Percentiles rank a stretch among this genome's conserved stretches.
These are phyloP conservation scores for Callocephalon fimbriatum DNA, from an alignment of 2,113 vertebrate genomes.

Conservation along the genomic window DNA sequence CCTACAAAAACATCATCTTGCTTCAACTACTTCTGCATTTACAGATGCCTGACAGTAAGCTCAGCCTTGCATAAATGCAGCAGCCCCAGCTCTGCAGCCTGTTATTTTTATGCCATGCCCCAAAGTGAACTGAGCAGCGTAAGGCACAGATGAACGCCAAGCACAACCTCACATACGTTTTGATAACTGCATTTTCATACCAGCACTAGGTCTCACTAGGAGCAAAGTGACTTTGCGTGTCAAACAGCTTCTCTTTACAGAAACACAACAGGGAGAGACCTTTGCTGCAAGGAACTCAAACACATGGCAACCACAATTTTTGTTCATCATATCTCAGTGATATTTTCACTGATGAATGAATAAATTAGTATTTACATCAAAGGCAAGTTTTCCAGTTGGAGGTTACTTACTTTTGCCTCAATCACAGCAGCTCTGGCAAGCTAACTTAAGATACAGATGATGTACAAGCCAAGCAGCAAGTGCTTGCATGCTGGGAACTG, in stretches of 20 bases:
- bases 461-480: conserved; percentile 47
- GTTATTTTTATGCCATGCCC: background rate
- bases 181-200: background rate
- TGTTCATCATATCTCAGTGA: background rate
- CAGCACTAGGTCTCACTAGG: background rate
- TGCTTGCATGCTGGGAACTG: conserved; percentile 30
- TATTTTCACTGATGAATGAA: background rate
- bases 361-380: background rate
- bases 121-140: background rate
- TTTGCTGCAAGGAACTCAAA: background rate
- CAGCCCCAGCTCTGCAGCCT: background rate
- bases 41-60: background rate
- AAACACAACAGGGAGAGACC: background rate
- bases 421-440: conserved; percentile 16
- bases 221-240: background rate
- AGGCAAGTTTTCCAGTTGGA: background rate
- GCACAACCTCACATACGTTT: background rate
- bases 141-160: accelerated
- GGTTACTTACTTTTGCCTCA: conserved; percentile 26
- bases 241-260: background rate
- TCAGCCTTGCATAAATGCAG: background rate
- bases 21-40: background rate
- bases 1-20: background rate
- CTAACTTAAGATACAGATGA: background rate
- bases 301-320: background rate